Percentiles rank a stretch among this genome's conserved stretches.
Conservation (phyloP, 2,888 invertebrate genomes). For the Cerceris rybyensis region DNA sequence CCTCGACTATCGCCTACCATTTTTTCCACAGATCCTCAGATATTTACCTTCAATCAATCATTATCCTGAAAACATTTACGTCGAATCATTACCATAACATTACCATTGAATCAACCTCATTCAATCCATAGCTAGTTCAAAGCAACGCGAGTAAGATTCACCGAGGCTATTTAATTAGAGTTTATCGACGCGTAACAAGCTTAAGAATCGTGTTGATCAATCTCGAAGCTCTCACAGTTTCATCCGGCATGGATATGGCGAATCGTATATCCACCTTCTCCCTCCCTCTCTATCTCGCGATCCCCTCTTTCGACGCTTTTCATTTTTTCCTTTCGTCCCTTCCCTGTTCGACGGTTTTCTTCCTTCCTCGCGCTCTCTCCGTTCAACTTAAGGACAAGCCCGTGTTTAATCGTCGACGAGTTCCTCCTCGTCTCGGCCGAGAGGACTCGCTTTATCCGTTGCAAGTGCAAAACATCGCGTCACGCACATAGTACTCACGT, state of each 20-base stretch:
- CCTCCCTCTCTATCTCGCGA: not conserved
- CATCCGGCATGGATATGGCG: constrained; percentile 23
- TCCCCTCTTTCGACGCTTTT: constrained; percentile 26
- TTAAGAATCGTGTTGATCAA: constrained; percentile 41
- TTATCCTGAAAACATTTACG: too few species aligned
- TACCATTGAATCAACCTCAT: too few species aligned
- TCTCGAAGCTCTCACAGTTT: constrained; percentile 18
- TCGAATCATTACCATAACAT: too few species aligned
- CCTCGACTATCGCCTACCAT: not conserved
- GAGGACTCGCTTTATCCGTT: constrained; percentile 37
- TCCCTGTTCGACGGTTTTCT: constrained; percentile 19
- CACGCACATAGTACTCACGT: constrained; percentile 43
- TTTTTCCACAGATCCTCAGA: too few species aligned
- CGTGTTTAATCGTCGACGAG: constrained; percentile 17
- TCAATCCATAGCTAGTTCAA: too few species aligned
- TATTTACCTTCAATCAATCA: too few species aligned
- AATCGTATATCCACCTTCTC: constrained; percentile 20
- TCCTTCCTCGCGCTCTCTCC: constrained; percentile 60
- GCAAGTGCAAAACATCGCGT: constrained; percentile 20
- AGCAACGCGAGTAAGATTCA: not conserved
- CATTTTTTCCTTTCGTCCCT: constrained; percentile 32
- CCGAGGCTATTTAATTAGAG: constrained; percentile 19
- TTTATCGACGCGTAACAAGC: constrained; percentile 29
- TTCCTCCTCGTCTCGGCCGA: constrained; percentile 46
- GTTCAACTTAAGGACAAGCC: constrained; percentile 35